Conservation (phyloP, 2,797 vertebrate species). For the Heteromormyrus szaboi region DNA sequence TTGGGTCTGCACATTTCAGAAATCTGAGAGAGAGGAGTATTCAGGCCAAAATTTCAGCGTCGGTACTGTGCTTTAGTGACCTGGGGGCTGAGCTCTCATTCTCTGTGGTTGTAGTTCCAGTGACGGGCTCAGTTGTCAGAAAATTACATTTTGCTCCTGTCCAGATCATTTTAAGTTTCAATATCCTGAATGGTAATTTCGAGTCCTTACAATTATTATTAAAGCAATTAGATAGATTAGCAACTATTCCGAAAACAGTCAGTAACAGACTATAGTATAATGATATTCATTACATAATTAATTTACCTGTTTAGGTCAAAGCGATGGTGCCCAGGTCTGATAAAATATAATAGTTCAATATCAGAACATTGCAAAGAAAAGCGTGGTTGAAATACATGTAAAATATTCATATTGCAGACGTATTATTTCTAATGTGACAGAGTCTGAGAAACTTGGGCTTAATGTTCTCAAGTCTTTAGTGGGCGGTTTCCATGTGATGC, state of each 20-base stretch:
- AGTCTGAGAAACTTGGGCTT: not conserved
- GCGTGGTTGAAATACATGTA: not conserved
- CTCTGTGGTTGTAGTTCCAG: not conserved
- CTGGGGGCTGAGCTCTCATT: slow-evolving; percentile 6
- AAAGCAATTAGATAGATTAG: not conserved
- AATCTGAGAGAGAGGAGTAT: slow-evolving; percentile 11
- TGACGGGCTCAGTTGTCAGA: slow-evolving; percentile 9
- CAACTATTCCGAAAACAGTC: not conserved
- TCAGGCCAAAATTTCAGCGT: not conserved
- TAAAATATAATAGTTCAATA: not conserved
- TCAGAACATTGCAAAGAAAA: not conserved
- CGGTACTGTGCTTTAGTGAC: not conserved
- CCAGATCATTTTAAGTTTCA: not conserved
- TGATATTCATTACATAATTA: not conserved
- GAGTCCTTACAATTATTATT: not conserved
- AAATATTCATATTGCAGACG: not conserved
- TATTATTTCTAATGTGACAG: not conserved
- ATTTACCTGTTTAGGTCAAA: not conserved
- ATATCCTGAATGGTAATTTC: not conserved
- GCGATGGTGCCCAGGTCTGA: not conserved
- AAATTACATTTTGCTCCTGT: slow-evolving; percentile 1
- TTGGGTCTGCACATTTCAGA: slow-evolving; percentile 12
- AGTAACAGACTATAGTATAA: not conserved
- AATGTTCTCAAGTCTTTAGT: not conserved
- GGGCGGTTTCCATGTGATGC: not conserved